A percentile compares a stretch with the other conserved stretches of the same genome.
These are phyloP conservation scores for Lordiphosa clarofinis DNA, from an alignment of 1,140 invertebrate species.

Conservation along the genomic window DNA sequence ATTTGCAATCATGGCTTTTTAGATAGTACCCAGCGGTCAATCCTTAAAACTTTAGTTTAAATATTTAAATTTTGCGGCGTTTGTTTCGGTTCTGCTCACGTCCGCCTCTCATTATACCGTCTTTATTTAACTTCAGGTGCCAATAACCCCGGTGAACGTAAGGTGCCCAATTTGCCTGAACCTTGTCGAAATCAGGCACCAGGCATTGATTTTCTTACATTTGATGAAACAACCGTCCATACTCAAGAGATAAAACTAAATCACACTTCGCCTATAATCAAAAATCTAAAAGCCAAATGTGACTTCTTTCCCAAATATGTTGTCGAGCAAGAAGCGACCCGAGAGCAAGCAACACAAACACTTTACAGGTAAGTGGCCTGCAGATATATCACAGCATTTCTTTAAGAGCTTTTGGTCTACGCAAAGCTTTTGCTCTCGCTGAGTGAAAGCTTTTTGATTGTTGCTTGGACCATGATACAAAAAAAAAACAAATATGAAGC, in stretches of 20 bases:
- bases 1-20: too few species aligned
- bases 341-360: slow-evolving; percentile 57
- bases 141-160: slow-evolving; percentile 48
- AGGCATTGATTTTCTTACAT: slow-evolving; percentile 36
- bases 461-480: too few species aligned
- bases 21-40: too few species aligned
- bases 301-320: slow-evolving; percentile 47
- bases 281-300: slow-evolving; percentile 40
- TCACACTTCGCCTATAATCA: slow-evolving; percentile 10
- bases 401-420: too few species aligned
- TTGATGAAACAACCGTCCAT: slow-evolving; percentile 15
- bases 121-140: slow-evolving; percentile 20
- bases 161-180: slow-evolving; percentile 32
- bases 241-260: slow-evolving; percentile 45
- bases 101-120: too few species aligned
- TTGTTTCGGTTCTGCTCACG: too few species aligned
- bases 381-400: too few species aligned
- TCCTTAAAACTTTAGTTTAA: too few species aligned
- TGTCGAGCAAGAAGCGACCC: slow-evolving; percentile 22
- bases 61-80: too few species aligned
- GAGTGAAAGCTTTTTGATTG: too few species aligned
- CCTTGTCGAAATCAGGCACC: slow-evolving; percentile 48
- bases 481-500: too few species aligned
- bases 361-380: slow-evolving; percentile 67
- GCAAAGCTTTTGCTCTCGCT: too few species aligned